Conservation (phyloP, 2,113 vertebrate genomes). For the Eidolon helvum region DNA sequence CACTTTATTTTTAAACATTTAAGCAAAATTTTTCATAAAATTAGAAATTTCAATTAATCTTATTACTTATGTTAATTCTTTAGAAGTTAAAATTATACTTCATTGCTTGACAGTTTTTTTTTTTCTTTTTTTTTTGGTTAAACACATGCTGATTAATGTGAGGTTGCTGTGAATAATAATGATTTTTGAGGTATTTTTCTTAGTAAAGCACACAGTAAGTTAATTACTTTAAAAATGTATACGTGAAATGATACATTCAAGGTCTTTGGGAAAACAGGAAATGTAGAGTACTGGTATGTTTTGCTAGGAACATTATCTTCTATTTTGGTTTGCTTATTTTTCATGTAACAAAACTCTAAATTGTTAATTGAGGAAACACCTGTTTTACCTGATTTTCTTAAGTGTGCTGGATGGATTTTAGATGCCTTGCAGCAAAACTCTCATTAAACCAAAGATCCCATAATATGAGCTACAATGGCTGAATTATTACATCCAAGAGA, state of each 20-base stretch:
- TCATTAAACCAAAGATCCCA: conserved; percentile 46
- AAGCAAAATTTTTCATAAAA: conserved; percentile 33
- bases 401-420: conserved; percentile 23
- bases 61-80: conserved; percentile 43
- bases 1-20: conserved; percentile 35
- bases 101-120: conserved; percentile 46
- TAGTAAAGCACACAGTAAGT: conserved; percentile 51
- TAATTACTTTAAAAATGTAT: conserved; percentile 66
- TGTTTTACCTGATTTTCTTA: conserved; percentile 73
- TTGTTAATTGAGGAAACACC: conserved; percentile 76
- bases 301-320: conserved; percentile 69
- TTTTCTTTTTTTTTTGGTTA: not conserved
- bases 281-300: conserved; percentile 41
- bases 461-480: conserved; percentile 51
- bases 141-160: conserved; percentile 47
- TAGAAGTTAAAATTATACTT: conserved; percentile 54
- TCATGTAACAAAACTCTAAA: conserved; percentile 51
- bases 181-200: conserved; percentile 3
- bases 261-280: conserved; percentile 52
- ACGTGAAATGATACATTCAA: conserved; percentile 59
- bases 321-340: conserved; percentile 63
- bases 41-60: conserved; percentile 40
- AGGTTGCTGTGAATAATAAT: conserved; percentile 50
- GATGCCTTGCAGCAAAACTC: conserved; percentile 67
- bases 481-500: conserved; percentile 65